phyloP scores from a whole-genome alignment of 2,888 invertebrate species.

The Tyria jacobaeae region DNA sequence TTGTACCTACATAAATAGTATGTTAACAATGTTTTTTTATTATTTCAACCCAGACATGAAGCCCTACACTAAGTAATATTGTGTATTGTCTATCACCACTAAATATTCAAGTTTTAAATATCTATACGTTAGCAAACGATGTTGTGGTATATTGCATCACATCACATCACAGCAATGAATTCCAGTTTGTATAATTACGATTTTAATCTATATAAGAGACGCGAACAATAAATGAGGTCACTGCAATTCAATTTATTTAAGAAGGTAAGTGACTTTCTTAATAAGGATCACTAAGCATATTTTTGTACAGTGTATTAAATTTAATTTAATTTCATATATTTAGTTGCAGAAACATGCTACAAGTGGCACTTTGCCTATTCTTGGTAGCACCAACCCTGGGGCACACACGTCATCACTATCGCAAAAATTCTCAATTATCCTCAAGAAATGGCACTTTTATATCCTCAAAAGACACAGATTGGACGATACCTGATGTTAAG shows the following conservation, averaged over 20 bases:
- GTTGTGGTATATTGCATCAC: constrained; percentile 11
- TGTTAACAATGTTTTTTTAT: constrained; percentile 55
- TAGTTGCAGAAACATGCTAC: constrained; percentile 55
- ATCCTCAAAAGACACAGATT: constrained; percentile 9
- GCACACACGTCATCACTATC: constrained; percentile 26
- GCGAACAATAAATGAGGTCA: constrained; percentile 7
- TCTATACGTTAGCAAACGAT: constrained; percentile 22
- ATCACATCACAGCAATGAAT: constrained; percentile 6
- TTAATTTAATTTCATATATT: background rate
- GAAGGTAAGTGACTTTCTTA: constrained; percentile 15
- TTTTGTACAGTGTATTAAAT: no score
- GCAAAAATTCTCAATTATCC: constrained; percentile 8
- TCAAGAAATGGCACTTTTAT: background rate
- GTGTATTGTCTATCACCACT: background rate
- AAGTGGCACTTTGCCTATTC: constrained; percentile 40
- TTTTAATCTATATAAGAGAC: constrained; percentile 23
- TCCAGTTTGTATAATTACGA: constrained; percentile 20
- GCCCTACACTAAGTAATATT: background rate
- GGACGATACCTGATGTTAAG: constrained; percentile 48
- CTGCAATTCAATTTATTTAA: constrained; percentile 10
- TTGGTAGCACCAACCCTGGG: constrained; percentile 48
- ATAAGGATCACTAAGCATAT: background rate
- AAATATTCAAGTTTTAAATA: background rate
- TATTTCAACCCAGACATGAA: constrained; percentile 23
- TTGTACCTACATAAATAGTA: constrained; percentile 54